Evolutionary conservation across 2,113 vertebrate genomes (phyloP).

Genomic region (Esox niger): DNA sequence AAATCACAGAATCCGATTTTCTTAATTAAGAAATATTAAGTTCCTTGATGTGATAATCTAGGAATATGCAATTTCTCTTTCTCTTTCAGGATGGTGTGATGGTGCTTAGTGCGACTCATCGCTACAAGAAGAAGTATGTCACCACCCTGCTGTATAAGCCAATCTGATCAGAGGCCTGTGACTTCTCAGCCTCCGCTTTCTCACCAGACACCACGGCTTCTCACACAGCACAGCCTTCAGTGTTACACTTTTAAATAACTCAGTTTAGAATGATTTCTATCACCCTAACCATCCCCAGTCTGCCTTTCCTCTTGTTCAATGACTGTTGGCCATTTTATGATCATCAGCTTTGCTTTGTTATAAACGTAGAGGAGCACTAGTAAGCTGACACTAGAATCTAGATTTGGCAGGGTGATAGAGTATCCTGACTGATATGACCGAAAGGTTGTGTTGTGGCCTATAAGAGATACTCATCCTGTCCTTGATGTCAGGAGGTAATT

Average conservation of each 20-base stretch:
- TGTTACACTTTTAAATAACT: conserved; percentile 17
- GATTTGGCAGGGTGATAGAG: neutral
- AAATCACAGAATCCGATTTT: no score
- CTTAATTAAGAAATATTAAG: neutral
- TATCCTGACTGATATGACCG: neutral
- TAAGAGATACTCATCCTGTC: neutral
- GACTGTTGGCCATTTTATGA: conserved; percentile 8
- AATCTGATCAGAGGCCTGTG: conserved; percentile 59
- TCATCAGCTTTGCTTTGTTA: conserved; percentile 13
- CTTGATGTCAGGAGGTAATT: neutral
- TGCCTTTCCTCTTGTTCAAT: conserved; percentile 26
- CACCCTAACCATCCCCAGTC: conserved; percentile 18
- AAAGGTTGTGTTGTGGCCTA: neutral
- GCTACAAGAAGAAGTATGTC: conserved; percentile 98
- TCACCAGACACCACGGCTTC: neutral
- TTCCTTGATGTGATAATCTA: neutral
- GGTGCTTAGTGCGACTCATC: conserved; percentile 95
- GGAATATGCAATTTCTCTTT: neutral
- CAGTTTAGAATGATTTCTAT: conserved; percentile 5
- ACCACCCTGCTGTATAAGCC: conserved; percentile 85
- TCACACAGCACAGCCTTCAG: neutral
- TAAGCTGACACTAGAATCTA: neutral
- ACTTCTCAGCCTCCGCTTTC: neutral
- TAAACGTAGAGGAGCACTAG: conserved; percentile 24
- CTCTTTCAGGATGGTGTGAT: conserved; percentile 88